phyloP scores from a whole-genome alignment of 2,888 invertebrate species.

The Lordiphosa andalusiaca region DNA sequence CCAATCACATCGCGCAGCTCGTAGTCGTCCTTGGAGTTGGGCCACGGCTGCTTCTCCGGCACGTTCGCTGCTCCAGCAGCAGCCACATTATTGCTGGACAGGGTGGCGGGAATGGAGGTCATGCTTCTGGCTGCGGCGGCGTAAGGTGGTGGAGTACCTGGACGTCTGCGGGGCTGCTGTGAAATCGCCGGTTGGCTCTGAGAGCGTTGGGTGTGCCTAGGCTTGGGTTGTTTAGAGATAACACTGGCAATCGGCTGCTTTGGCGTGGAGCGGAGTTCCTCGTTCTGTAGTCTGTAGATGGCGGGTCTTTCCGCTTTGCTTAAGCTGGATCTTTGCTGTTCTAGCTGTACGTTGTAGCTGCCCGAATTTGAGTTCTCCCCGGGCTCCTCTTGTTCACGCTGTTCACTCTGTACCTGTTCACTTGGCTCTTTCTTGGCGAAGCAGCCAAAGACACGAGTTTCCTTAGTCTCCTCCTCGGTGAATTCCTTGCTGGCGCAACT shows the following conservation, averaged over 20 bases:
- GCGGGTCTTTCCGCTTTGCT: constrained; percentile 11
- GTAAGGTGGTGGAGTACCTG: constrained; percentile 62
- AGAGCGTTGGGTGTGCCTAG: constrained; percentile 38
- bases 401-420: constrained; percentile 1
- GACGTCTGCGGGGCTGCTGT: constrained; percentile 36
- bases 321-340: constrained; percentile 44
- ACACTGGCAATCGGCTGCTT: constrained; percentile 17
- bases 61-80: constrained; percentile 54
- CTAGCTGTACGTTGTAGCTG: constrained; percentile 66
- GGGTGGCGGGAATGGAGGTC: constrained; percentile 60
- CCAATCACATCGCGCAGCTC: constrained; percentile 96
- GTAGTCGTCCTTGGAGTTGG: constrained; percentile 95
- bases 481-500: constrained; percentile 21
- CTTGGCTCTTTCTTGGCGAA: constrained; percentile 37
- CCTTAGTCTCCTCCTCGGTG: constrained; percentile 20
- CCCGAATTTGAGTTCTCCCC: constrained; percentile 35
- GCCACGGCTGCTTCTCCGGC: constrained; percentile 86
- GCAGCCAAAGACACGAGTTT: constrained; percentile 46
- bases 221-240: constrained; percentile 42
- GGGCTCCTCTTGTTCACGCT: constrained; percentile 11
- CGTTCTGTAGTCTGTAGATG: constrained; percentile 47
- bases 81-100: constrained; percentile 71
- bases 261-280: constrained; percentile 39
- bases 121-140: constrained; percentile 49
- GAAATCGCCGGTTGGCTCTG: constrained; percentile 53